A percentile compares a stretch with the other conserved stretches of the same genome.
phyloP scores from a whole-genome alignment of 2,888 invertebrate genomes.

The Eretmocerus hayati region DNA sequence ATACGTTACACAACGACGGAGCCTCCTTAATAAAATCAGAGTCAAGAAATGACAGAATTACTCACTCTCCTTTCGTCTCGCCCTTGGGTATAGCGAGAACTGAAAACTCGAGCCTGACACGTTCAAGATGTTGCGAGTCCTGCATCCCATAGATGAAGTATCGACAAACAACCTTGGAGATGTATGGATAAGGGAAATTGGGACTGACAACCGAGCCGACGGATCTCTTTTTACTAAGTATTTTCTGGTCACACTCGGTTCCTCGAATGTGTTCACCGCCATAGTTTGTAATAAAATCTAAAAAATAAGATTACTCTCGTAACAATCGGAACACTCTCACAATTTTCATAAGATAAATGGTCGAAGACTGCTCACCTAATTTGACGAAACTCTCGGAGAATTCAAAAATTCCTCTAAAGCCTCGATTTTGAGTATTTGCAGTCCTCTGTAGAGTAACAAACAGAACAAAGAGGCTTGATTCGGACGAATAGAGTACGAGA shows the following conservation, averaged over 20 bases:
- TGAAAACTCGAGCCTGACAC: conserved; percentile 82
- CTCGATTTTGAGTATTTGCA: conserved; percentile 93
- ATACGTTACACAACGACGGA: no score
- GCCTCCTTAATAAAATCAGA: no score
- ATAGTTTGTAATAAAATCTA: conserved; percentile 87
- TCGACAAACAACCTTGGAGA: conserved; percentile 92
- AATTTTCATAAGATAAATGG: no score
- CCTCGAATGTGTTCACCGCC: conserved; percentile 93
- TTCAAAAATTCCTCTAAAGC: conserved; percentile 97
- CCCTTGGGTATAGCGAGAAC: conserved; percentile 84
- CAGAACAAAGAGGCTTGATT: conserved; percentile 81
- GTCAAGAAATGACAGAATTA: no score
- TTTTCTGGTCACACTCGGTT: conserved; percentile 98
- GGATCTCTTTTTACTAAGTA: conserved; percentile 88
- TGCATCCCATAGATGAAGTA: conserved; percentile 98
- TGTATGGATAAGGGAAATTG: conserved; percentile 92
- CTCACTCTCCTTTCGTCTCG: conserved; percentile 73
- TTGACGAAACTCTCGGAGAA: conserved; percentile 98
- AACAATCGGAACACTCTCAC: no score
- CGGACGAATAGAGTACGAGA: conserved; percentile 90
- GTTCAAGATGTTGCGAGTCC: conserved; percentile 91
- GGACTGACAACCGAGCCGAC: conserved; percentile 91
- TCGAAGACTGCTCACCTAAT: conserved; percentile 79
- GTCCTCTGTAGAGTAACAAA: conserved; percentile 87
- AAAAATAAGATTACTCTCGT: no score